A percentile compares a stretch with the other conserved stretches of the same genome.
Evolutionary conservation across 2,888 invertebrate genomes (phyloP).

Genomic region (Microchrysa polita): DNA sequence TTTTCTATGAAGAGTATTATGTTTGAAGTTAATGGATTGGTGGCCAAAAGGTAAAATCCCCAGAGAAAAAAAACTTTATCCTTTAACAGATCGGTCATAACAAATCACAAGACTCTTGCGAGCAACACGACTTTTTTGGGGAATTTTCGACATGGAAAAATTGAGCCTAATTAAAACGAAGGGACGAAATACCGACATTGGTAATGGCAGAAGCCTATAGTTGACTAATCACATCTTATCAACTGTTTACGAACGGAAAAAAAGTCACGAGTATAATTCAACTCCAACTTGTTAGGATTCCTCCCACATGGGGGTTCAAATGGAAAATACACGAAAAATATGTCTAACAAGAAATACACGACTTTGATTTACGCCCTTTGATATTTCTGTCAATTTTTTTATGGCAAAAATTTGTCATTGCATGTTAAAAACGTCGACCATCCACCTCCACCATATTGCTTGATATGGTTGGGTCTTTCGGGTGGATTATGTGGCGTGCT

Average conservation of each 20-base stretch:
- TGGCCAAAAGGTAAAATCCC: background rate
- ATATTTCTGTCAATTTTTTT: conserved; percentile 49
- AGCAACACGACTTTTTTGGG: background rate
- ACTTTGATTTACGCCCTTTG: conserved; percentile 49
- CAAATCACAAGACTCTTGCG: background rate
- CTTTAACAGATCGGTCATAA: conserved; percentile 10
- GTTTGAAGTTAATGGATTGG: conserved; percentile 37
- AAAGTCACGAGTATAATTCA: background rate
- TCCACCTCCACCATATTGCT: conserved; percentile 36
- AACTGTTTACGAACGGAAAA: no score
- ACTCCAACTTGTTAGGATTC: no score
- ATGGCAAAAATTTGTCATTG: conserved; percentile 50
- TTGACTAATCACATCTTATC: conserved; percentile 38
- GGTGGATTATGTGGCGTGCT: no score
- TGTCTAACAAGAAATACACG: conserved; percentile 32
- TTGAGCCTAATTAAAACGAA: conserved; percentile 36
- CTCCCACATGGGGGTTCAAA: background rate
- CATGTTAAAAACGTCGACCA: conserved; percentile 46
- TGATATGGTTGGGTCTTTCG: background rate
- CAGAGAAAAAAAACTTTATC: conserved; percentile 29
- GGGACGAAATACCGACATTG: conserved; percentile 5
- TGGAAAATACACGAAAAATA: conserved; percentile 11
- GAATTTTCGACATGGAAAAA: conserved; percentile 28
- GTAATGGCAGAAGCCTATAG: conserved; percentile 29
- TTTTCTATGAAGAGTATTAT: conserved; percentile 28